Evolutionary conservation across 2,888 invertebrate species (phyloP), one percentile per base, ranked within the genome.

Genomic region (Dynastes maya): DNA sequence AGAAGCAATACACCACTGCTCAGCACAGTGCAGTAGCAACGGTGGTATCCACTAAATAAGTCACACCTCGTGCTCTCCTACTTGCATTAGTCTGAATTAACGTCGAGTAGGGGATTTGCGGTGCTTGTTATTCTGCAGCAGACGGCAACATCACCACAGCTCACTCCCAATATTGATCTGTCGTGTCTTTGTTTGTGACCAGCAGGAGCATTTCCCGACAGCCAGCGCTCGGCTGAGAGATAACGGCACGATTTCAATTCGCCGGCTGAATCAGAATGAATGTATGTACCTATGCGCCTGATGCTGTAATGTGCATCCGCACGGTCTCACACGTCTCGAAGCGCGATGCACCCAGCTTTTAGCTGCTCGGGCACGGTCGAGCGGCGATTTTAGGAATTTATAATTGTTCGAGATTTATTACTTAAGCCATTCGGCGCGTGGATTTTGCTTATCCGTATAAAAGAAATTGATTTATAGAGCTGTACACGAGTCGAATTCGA

Each of bases 141-240:
- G 58, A 29, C 22, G 40, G 51, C 61, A 61, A 61, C 63, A 61
- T 74, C 72, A 61, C 61, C 72, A 58, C 72, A 13, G 58, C 27
- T 40, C 61, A 27, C 61, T 74, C 61, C 45, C 61, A 61, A 55
- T 74, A 74, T 74, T 49, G 72, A 74, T 74, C 72, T 61, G 72
- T 61, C 45, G 55, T 22, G 72, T 61, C 72, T 74, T 74, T 74
- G 72, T 74, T 74, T 74, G 72, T 74, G 61, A 74, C 61, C 45
- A 22, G 61, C 72, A 40, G 55, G 45, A 16, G 72, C 58, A 49
- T 51, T 68, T 29, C 51, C 68, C 11, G 51, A 68, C 68, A 51
- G 8, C 68, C 51, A 29, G 40, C 27, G 68, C 27, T 32, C 51
- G 51, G 22, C 29, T 5, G 49, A n/a, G 72, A 74, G 72, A 74